Evolutionary conservation across 2,113 vertebrate species (phyloP).

Genomic region (Hippocampus guttulatus): DNA sequence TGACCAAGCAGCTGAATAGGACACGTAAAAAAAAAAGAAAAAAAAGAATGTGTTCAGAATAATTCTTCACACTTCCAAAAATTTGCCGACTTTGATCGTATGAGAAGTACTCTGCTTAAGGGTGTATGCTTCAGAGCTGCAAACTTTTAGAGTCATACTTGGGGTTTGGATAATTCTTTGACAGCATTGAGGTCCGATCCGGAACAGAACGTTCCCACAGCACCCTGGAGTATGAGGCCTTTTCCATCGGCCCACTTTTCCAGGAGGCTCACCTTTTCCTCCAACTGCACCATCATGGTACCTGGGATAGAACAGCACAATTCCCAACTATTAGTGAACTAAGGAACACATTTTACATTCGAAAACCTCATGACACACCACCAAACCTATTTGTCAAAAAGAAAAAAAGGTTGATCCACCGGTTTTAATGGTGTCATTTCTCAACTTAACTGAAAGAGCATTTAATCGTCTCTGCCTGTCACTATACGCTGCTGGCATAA

Average conservation of each 20-base stretch:
- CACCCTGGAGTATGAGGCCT: slow-evolving; percentile 85
- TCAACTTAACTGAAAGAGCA: too few species aligned
- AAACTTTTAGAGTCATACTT: slow-evolving; percentile 67
- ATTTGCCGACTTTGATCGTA: too few species aligned
- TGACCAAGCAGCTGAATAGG: too few species aligned
- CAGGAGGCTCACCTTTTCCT: slow-evolving; percentile 81
- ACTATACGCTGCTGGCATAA: too few species aligned
- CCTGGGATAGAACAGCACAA: slow-evolving; percentile 64
- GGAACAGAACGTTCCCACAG: slow-evolving; percentile 87
- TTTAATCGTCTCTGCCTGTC: too few species aligned
- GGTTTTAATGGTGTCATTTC: too few species aligned
- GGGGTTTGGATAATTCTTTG: slow-evolving; percentile 76
- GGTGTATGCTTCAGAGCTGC: background rate
- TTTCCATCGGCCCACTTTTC: slow-evolving; percentile 90
- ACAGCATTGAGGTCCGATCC: slow-evolving; percentile 89
- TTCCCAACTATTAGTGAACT: background rate
- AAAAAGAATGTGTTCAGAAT: too few species aligned
- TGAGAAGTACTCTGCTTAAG: too few species aligned
- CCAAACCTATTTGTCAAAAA: background rate
- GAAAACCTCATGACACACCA: background rate
- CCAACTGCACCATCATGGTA: slow-evolving; percentile 89
- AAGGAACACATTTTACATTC: background rate
- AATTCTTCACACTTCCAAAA: too few species aligned
- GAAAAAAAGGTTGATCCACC: too few species aligned
- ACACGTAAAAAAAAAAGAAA: too few species aligned